Evolutionary conservation across 2,888 invertebrate genomes (phyloP).

Genomic region (Chloromyia formosa): DNA sequence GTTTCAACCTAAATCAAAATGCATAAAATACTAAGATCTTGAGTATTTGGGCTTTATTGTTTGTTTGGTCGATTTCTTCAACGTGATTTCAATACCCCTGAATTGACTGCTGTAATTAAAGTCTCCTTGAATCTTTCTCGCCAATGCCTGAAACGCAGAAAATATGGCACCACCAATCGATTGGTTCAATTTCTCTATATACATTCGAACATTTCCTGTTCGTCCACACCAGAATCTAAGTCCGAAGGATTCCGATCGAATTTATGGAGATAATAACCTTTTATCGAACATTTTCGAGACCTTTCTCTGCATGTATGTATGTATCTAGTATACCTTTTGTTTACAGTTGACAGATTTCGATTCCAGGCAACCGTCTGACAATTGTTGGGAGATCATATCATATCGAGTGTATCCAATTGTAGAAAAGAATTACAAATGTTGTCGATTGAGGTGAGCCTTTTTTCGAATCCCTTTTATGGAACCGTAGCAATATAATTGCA

Average conservation of each 20-base stretch:
- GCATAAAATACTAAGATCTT: too few species aligned
- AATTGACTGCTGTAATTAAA: too few species aligned
- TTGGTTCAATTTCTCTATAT: neutral
- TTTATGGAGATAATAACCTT: constrained; percentile 37
- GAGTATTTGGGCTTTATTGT: too few species aligned
- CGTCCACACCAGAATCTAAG: constrained; percentile 2
- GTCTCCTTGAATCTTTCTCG: too few species aligned
- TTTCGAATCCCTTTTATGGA: constrained; percentile 28
- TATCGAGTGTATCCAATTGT: constrained; percentile 40
- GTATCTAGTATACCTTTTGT: constrained; percentile 13
- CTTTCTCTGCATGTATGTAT: constrained; percentile 1
- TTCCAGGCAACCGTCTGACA: neutral
- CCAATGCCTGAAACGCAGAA: too few species aligned
- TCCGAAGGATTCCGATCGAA: constrained; percentile 30
- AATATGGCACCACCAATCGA: too few species aligned
- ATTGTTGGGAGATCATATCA: neutral
- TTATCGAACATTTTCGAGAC: constrained; percentile 28
- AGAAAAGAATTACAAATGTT: constrained; percentile 37
- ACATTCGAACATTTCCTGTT: neutral
- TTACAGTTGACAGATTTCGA: constrained; percentile 36
- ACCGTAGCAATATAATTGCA: constrained; percentile 24
- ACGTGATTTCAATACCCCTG: too few species aligned
- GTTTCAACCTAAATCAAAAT: too few species aligned
- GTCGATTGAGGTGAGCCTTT: constrained; percentile 35
- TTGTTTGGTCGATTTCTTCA: too few species aligned